Percentiles rank a stretch among this genome's conserved stretches.
Evolutionary conservation across 2,797 vertebrate genomes (phyloP).

Genomic region (Pelobates cultripes): DNA sequence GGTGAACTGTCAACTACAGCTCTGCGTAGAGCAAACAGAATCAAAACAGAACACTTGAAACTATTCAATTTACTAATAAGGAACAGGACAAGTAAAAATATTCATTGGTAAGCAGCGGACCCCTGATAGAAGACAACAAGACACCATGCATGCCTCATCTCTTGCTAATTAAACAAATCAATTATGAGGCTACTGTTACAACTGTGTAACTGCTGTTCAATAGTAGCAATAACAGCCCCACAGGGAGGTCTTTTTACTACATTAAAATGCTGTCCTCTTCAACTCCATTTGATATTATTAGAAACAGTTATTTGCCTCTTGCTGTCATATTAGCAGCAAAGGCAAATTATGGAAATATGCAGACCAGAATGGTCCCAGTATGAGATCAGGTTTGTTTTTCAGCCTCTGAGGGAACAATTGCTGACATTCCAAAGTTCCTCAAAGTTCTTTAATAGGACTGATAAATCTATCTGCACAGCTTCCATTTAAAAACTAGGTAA

Average conservation of each 20-base stretch:
- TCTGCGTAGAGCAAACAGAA: too few species aligned
- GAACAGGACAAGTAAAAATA: constrained; percentile 75
- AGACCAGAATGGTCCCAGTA: constrained; percentile 90
- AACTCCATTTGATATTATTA: constrained; percentile 96
- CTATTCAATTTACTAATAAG: constrained; percentile 18
- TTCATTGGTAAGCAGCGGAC: constrained; percentile 73
- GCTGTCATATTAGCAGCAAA: constrained; percentile 95
- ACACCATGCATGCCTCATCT: constrained; percentile 84
- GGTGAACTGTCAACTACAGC: too few species aligned
- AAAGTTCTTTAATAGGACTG: constrained; percentile 96
- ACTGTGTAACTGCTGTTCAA: constrained; percentile 96
- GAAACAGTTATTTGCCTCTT: constrained; percentile 97
- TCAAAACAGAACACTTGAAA: neutral
- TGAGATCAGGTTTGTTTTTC: constrained; percentile 91
- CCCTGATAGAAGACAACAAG: constrained; percentile 86
- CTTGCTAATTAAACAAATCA: constrained; percentile 99
- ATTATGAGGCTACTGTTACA: constrained; percentile 95
- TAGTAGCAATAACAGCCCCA: constrained; percentile 90
- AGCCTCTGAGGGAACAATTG: constrained; percentile 91
- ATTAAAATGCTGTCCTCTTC: constrained; percentile 94
- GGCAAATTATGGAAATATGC: constrained; percentile 96
- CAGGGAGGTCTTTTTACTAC: constrained; percentile 86
- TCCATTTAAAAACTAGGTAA: constrained; percentile 94
- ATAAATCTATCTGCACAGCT: constrained; percentile 89
- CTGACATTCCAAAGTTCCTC: constrained; percentile 94